A percentile compares a stretch with the other conserved stretches of the same genome.
phyloP scores from a whole-genome alignment of 1,140 invertebrate species.

The Lasioglossum albipes region DNA sequence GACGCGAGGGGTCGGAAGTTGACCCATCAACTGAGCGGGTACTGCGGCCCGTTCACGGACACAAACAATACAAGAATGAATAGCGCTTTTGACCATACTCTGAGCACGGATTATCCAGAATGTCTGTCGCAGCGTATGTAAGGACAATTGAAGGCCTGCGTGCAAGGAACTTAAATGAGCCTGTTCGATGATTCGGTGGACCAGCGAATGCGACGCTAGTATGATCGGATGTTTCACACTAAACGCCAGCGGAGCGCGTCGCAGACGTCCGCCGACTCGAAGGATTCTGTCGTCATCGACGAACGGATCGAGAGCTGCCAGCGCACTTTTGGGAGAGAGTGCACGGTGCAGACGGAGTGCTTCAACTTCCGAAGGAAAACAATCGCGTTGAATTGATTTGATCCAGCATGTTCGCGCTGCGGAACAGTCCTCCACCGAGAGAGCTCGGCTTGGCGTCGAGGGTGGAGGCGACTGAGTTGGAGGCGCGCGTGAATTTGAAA shows the following conservation, averaged over 20 bases:
- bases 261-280: not conserved
- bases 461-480: not conserved
- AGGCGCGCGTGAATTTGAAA: not conserved
- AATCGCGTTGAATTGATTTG: no score
- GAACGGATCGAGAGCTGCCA: not conserved
- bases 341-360: not conserved
- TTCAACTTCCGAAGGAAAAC: not conserved
- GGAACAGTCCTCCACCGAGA: not conserved
- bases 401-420: no score
- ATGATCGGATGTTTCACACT: not conserved
- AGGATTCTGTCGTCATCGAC: not conserved
- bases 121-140: slow-evolving; percentile 37
- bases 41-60: slow-evolving; percentile 30
- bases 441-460: no score
- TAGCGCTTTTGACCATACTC: slow-evolving; percentile 45
- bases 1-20: slow-evolving; percentile 66
- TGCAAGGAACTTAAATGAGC: slow-evolving; percentile 52
- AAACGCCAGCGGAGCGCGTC: not conserved
- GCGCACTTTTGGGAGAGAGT: not conserved
- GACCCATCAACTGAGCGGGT: slow-evolving; percentile 66
- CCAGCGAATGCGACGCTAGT: not conserved
- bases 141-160: slow-evolving; percentile 31
- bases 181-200: not conserved
- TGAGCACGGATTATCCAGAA: slow-evolving; percentile 60
- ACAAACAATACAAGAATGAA: slow-evolving; percentile 55